Conservation (phyloP, 2,797 vertebrate genomes). For the Tangara arthus region DNA sequence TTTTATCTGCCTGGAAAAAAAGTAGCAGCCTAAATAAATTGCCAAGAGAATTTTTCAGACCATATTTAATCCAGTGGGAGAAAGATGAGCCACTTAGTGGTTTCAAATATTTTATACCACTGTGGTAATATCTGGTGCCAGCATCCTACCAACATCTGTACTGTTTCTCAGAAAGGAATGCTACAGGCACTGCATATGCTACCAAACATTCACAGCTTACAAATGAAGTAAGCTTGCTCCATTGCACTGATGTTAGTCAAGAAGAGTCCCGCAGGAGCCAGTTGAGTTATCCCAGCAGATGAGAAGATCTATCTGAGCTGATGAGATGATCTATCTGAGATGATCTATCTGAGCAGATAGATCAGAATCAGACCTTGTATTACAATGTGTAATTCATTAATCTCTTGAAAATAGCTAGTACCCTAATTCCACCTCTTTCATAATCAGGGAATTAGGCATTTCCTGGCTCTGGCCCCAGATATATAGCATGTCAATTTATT, state of each 20-base stretch:
- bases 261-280: background rate
- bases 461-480: background rate
- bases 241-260: background rate
- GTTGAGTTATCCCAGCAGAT: background rate
- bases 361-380: background rate
- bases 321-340: no score
- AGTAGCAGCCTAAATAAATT: background rate
- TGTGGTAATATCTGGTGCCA: background rate
- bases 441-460: background rate
- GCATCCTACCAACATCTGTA: background rate
- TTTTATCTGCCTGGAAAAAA: background rate
- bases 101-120: slow-evolving; percentile 9
- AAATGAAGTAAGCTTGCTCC: background rate
- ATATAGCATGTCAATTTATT: background rate
- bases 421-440: background rate
- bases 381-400: background rate
- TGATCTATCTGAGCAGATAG: background rate
- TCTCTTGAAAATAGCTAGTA: background rate
- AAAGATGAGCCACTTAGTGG: background rate
- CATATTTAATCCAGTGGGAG: background rate
- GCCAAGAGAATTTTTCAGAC: background rate
- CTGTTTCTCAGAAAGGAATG: background rate
- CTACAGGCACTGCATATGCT: background rate
- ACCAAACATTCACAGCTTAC: background rate
- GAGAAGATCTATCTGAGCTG: background rate